Conservation (phyloP, 2,888 invertebrate genomes). For the Liopterus haemorrhoidalis region DNA sequence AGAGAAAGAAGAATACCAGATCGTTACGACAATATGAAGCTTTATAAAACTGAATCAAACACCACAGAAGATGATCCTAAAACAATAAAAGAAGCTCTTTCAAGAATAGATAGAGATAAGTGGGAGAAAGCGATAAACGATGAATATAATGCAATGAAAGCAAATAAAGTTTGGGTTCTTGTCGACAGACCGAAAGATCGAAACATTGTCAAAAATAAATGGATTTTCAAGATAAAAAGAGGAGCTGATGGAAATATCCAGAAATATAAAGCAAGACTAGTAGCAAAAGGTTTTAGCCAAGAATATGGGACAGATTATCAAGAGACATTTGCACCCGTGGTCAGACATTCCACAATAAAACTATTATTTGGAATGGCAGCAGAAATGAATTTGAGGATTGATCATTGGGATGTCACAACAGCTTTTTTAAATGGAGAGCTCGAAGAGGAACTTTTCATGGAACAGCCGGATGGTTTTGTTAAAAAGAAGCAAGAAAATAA, state of each 20-base stretch:
- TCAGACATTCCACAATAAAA: slow-evolving; percentile 25
- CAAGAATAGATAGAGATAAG: slow-evolving; percentile 15
- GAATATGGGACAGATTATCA: too few species aligned
- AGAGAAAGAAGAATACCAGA: too few species aligned
- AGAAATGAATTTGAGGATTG: slow-evolving; percentile 27
- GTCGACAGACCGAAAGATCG: slow-evolving; percentile 25
- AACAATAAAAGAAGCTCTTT: slow-evolving; percentile 18
- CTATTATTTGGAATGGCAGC: slow-evolving; percentile 28
- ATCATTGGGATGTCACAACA: slow-evolving; percentile 32
- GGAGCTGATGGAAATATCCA: slow-evolving; percentile 26
- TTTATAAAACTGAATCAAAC: too few species aligned
- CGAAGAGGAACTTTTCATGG: slow-evolving; percentile 31
- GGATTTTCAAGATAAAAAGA: slow-evolving; percentile 32
- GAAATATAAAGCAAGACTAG: slow-evolving; percentile 27
- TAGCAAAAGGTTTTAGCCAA: slow-evolving; percentile 30
- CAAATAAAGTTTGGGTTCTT: slow-evolving; percentile 31
- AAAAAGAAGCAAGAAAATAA: slow-evolving; percentile 12
- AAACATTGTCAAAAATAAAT: slow-evolving; percentile 29
- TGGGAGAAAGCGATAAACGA: slow-evolving; percentile 26
- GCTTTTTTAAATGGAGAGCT: slow-evolving; percentile 34
- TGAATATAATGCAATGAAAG: slow-evolving; percentile 23
- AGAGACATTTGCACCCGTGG: slow-evolving; percentile 27
- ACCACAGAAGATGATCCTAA: slow-evolving; percentile 13
- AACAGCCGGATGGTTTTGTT: slow-evolving; percentile 25
- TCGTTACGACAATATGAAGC: too few species aligned